These are phyloP conservation scores for Astropecten irregularis DNA, from an alignment of 53 echinoderm and acorn worm genomes.

Conservation along the genomic window DNA sequence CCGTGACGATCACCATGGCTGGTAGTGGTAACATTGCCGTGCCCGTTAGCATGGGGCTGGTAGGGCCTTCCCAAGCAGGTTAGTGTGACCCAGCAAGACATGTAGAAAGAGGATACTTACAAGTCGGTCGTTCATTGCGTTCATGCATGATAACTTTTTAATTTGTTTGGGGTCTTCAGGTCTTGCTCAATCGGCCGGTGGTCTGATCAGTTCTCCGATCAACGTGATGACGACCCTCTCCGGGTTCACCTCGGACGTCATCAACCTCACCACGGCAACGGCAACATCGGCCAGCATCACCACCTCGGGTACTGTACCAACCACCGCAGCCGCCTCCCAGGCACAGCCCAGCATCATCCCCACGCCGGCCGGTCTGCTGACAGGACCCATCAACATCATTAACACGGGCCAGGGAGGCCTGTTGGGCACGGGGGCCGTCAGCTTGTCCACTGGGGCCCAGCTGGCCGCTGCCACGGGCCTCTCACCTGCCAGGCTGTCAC, in stretches of 20 bases:
- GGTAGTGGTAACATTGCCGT: constrained; percentile 59
- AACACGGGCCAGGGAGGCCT: constrained; percentile 57
- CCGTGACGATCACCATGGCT: constrained; percentile 76
- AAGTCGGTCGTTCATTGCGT: too few species aligned
- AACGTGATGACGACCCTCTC: constrained; percentile 61
- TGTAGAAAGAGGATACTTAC: too few species aligned
- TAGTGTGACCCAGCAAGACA: too few species aligned
- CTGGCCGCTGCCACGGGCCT: constrained; percentile 36
- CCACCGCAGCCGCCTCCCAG: constrained; percentile 16
- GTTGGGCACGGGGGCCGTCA: constrained; percentile 64
- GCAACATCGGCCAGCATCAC: not conserved
- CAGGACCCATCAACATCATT: constrained; percentile 85
- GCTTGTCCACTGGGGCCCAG: constrained; percentile 36
- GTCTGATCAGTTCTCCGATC: constrained; percentile 38
- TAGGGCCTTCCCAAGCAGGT: constrained; percentile 69
- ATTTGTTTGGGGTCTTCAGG: too few species aligned
- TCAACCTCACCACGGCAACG: constrained; percentile 26
- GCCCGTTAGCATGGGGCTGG: constrained; percentile 57
- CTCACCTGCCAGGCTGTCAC: constrained; percentile 70
- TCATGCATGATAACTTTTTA: too few species aligned
- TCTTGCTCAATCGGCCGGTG: constrained; percentile 44
- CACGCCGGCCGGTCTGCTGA: constrained; percentile 61
- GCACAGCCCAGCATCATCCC: constrained; percentile 67
- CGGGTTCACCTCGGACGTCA: constrained; percentile 32
- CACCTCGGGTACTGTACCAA: not conserved